Evolutionary conservation across 2,888 invertebrate species (phyloP).

Genomic region (Sphaerophoria taeniata): DNA sequence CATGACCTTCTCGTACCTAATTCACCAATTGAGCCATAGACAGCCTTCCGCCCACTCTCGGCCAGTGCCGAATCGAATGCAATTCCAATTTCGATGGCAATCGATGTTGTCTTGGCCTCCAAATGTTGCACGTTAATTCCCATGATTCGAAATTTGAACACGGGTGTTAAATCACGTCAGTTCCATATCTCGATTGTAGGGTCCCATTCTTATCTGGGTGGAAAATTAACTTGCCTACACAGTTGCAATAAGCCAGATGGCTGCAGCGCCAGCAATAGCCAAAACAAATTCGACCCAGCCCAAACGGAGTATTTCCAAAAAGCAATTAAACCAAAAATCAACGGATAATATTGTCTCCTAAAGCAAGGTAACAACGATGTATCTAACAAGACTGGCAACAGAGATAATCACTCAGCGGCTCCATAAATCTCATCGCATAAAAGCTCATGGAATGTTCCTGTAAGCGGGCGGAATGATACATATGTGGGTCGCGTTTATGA

Average conservation of each 20-base stretch:
- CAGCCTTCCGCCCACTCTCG: slow-evolving; percentile 68
- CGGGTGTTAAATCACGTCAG: slow-evolving; percentile 70
- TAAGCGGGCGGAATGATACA: slow-evolving; percentile 53
- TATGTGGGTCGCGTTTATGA: slow-evolving; percentile 45
- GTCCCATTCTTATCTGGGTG: slow-evolving; percentile 66
- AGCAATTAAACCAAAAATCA: slow-evolving; percentile 65
- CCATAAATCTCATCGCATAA: slow-evolving; percentile 61
- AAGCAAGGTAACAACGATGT: slow-evolving; percentile 48
- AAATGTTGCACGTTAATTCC: slow-evolving; percentile 62
- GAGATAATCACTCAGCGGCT: slow-evolving; percentile 70
- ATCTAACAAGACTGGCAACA: slow-evolving; percentile 10
- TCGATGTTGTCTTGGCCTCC: slow-evolving; percentile 65
- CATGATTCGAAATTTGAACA: slow-evolving; percentile 44
- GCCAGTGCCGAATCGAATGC: background rate
- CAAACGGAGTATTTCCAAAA: slow-evolving; percentile 30
- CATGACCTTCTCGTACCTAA: slow-evolving; percentile 57
- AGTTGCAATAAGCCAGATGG: slow-evolving; percentile 9
- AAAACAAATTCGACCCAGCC: slow-evolving; percentile 5
- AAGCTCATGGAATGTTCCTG: slow-evolving; percentile 55
- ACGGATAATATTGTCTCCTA: slow-evolving; percentile 65
- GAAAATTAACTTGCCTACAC: slow-evolving; percentile 61
- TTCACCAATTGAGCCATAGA: slow-evolving; percentile 63
- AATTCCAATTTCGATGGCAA: slow-evolving; percentile 41
- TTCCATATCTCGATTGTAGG: slow-evolving; percentile 58
- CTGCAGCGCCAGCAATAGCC: slow-evolving; percentile 3